Evolutionary conservation across 1,140 invertebrate species (phyloP), one percentile per base, ranked within the genome.

Genomic region (Rhopalosiphum maidis): DNA sequence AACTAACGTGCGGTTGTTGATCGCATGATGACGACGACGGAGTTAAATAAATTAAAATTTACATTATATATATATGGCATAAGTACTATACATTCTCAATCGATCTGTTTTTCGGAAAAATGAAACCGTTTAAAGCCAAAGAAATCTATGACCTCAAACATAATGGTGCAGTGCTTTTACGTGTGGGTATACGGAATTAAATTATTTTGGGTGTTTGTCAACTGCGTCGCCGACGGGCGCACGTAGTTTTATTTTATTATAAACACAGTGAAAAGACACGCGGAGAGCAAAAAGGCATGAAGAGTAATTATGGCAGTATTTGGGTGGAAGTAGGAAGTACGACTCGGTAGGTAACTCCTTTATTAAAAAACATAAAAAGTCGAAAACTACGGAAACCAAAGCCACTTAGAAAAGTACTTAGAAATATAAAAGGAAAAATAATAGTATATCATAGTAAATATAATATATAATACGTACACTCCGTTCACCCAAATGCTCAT

Each of bases 401-500:
- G 30, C 25, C 83, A 1, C 77, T 51, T n/a, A n/a, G n/a, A n/a
- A 1, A 37, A 82, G 77, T 82, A 22, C 77, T 9, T 37, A 37
- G 21, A 83, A 83, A 83, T 37, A 3, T 83, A 30, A 9, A 1
- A 25, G 9, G 3, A 85, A 41, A 23, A 85, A 41, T 37, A 85
- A 85, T 43, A 30, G 9, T 85, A 43, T 85, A 41, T 11, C 9
- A 23, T 15, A 5, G 23, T 43, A 30, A 3, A 1, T 85, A 15
- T 4, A 43, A 18, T 85, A 37, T 43, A 41, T 85, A 83, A 68
- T 68, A 68, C 89, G 7, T 90, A 90, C 89, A 90, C 41, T 90
- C 89, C 89, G 37, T 90, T 90, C 54, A 90, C 89, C 89, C 89
- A 90, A 48, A 90, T 68, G 89, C 55, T 90, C 89, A 90, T 90